A percentile compares a stretch with the other conserved stretches of the same genome.
phyloP scores from a whole-genome alignment of 1,140 invertebrate species.

The Hormaphis cornu region DNA sequence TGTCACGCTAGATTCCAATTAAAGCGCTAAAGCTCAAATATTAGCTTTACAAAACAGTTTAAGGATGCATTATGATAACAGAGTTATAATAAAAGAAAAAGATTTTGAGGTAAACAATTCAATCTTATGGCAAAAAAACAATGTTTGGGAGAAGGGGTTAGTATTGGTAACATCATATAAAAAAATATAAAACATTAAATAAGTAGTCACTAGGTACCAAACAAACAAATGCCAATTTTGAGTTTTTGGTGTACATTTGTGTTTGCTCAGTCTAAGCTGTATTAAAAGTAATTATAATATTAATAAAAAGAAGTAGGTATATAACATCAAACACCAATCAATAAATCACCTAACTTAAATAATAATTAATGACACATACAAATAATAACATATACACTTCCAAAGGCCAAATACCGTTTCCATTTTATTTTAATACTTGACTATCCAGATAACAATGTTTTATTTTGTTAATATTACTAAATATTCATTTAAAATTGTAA shows the following conservation, averaged over 20 bases:
- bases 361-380: conserved; percentile 1
- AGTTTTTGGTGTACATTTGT: too few species aligned
- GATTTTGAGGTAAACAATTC: neutral
- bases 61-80: neutral
- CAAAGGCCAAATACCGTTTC: neutral
- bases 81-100: neutral
- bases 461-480: neutral
- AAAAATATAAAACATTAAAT: too few species aligned
- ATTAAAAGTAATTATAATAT: conserved; percentile 1
- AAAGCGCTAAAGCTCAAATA: neutral
- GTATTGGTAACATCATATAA: too few species aligned
- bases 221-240: too few species aligned
- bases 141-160: neutral
- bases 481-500: conserved; percentile 12
- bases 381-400: neutral
- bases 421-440: neutral
- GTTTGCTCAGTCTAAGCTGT: too few species aligned
- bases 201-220: too few species aligned
- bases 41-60: neutral
- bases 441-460: neutral
- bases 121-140: neutral
- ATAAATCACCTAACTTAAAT: neutral
- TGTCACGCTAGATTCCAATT: neutral
- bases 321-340: conserved; percentile 2
- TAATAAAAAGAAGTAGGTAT: neutral